Conservation (phyloP, 2,888 invertebrate species). For the Notocelia uddmanniana region DNA sequence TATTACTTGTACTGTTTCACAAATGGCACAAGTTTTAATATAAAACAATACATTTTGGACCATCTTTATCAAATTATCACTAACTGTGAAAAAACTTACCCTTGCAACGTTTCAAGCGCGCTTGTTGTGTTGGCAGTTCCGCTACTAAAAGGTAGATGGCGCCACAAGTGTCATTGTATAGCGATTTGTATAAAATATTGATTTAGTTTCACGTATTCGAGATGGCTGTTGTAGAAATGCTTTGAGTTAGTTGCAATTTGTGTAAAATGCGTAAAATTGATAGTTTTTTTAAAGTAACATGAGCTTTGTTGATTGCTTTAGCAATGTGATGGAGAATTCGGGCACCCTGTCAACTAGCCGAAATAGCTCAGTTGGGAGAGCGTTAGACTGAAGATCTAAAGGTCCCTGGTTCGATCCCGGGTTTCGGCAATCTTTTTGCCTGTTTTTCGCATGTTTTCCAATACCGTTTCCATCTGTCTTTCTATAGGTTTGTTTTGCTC, state of each 20-base stretch:
- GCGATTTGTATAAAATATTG: neutral
- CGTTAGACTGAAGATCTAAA: conserved; percentile 90
- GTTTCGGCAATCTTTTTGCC: conserved; percentile 85
- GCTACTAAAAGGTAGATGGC: conserved; percentile 54
- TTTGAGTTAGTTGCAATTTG: neutral
- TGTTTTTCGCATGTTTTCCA: conserved; percentile 42
- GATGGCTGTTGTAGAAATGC: neutral
- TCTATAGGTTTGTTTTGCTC: neutral
- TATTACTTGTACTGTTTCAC: neutral
- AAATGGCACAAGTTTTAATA: neutral
- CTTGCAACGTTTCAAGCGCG: neutral
- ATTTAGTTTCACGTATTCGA: neutral
- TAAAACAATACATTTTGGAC: neutral
- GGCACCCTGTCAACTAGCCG: conserved; percentile 60
- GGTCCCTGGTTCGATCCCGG: conserved; percentile 90
- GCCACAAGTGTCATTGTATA: conserved; percentile 31
- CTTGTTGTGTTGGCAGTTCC: conserved; percentile 11
- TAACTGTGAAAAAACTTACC: too few species aligned
- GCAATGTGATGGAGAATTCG: conserved; percentile 54
- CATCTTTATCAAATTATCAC: too few species aligned
- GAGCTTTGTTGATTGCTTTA: conserved; percentile 6
- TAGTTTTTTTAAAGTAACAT: neutral
- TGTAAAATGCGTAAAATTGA: neutral
- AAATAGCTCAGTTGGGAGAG: conserved; percentile 89
- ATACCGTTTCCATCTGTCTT: neutral